phyloP scores from a whole-genome alignment of 2,797 vertebrate species.

The Pachyuromys duprasi region DNA sequence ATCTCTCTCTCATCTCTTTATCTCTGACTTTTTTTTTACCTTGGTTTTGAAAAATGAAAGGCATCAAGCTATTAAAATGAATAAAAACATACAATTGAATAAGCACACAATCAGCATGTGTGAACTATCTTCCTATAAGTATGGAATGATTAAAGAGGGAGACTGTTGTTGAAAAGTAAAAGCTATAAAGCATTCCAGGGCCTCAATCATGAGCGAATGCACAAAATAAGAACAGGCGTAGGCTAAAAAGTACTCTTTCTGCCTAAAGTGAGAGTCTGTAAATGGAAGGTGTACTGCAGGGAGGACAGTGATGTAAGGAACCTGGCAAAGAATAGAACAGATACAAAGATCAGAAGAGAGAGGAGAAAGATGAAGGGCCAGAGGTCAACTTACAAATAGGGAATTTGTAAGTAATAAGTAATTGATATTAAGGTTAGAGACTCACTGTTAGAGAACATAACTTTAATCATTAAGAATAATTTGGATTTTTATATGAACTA shows the following conservation, averaged over 20 bases:
- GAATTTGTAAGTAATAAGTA: conserved; percentile 14
- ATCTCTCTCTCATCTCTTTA: neutral
- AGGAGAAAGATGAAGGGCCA: neutral
- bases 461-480: neutral
- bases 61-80: neutral
- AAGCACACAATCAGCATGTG: neutral
- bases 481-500: neutral
- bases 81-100: neutral
- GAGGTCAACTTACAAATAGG: neutral
- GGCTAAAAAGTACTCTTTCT: neutral
- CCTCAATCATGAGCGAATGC: neutral
- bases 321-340: neutral
- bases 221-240: neutral
- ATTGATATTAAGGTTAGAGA: neutral
- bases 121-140: neutral
- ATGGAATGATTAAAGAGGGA: neutral
- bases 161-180: neutral
- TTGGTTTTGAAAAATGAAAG: conserved; percentile 47
- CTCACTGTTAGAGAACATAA: conserved; percentile 6
- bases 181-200: neutral
- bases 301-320: neutral
- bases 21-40: neutral
- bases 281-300: neutral
- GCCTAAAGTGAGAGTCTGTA: neutral
- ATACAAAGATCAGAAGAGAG: neutral